Conservation (phyloP, 2,888 invertebrate genomes). For the Napeogenes sylphis region DNA sequence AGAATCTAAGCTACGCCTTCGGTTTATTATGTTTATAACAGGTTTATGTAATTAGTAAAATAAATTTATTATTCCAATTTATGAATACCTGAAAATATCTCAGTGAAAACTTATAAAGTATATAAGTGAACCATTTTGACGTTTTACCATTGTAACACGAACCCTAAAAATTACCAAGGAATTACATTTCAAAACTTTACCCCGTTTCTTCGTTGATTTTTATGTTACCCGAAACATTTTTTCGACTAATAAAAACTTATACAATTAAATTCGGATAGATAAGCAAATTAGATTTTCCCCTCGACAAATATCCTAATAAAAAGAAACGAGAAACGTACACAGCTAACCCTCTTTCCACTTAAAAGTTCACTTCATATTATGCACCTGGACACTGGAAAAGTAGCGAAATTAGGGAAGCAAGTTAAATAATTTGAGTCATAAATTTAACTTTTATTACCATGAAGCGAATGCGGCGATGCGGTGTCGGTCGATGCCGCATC, state of each 20-base stretch:
- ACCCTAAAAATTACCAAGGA: too few species aligned
- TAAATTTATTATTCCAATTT: too few species aligned
- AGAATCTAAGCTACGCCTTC: too few species aligned
- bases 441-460: slow-evolving; percentile 73
- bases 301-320: slow-evolving; percentile 44
- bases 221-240: slow-evolving; percentile 29
- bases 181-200: too few species aligned
- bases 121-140: too few species aligned
- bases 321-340: slow-evolving; percentile 43
- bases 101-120: too few species aligned
- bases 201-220: too few species aligned
- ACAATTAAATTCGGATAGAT: slow-evolving; percentile 29
- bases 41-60: too few species aligned
- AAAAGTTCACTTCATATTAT: slow-evolving; percentile 62
- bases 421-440: slow-evolving; percentile 71
- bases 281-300: slow-evolving; percentile 39
- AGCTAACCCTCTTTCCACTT: slow-evolving; percentile 52
- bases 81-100: too few species aligned
- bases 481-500: slow-evolving; percentile 54
- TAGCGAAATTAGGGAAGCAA: slow-evolving; percentile 63
- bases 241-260: slow-evolving; percentile 22
- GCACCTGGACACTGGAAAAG: slow-evolving; percentile 67
- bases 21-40: too few species aligned
- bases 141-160: too few species aligned
- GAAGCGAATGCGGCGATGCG: slow-evolving; percentile 41